Base-by-base conservation (phyloP, 2,888 invertebrate species). In the Campoletis raptor region DNA sequence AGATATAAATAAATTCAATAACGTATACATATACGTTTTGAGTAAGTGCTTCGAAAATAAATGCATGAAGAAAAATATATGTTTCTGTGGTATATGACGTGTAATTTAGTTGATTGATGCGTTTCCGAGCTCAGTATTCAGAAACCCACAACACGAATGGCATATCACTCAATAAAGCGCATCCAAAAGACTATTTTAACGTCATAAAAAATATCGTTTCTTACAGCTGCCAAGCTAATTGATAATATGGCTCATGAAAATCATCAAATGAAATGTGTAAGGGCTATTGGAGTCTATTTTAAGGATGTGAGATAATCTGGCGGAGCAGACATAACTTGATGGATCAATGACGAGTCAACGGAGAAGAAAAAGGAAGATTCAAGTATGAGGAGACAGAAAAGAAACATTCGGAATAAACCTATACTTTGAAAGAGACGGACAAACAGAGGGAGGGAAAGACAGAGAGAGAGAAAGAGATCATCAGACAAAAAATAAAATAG, bases 301-400 rank as follows among this genome's bases (percentile, higher is more conserved):
- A 10, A 78, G 48, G 48, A 37, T 52, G 21, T 21, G 30, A 36
- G n/a, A 37, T 15, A 30, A 21, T 54, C 48, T 10, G 37, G 45
- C 42, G 30, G 48, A 30, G 21, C 21, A 40, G 57, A 70, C 12
- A 48, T 72, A 10, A 42, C 61, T 64, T 81, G 81, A 84, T 74
- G 79, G 78, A 84, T 83, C 83, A 86, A 84, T 84, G 84, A 81
- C 81, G 61, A 70, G 67, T 81, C 45, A 54, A 81, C 81, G 87
- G 88, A 90, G 78, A 83, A 40, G 40, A 73, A 90, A 69, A 85
- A 30, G 36, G 81, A 67, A 73, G 74, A 79, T 45, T 18, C n/a
- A 30, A 70, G 48, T 45, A 6, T 57, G 69, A 61, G 74, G 40
- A n/a, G 52, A 64, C 48, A 77, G 73, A 83, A 79, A 61, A 79